Evolutionary conservation across 2,888 invertebrate genomes (phyloP), one percentile per base, ranked within the genome.

Genomic region (Sepioteuthis lessoniana): DNA sequence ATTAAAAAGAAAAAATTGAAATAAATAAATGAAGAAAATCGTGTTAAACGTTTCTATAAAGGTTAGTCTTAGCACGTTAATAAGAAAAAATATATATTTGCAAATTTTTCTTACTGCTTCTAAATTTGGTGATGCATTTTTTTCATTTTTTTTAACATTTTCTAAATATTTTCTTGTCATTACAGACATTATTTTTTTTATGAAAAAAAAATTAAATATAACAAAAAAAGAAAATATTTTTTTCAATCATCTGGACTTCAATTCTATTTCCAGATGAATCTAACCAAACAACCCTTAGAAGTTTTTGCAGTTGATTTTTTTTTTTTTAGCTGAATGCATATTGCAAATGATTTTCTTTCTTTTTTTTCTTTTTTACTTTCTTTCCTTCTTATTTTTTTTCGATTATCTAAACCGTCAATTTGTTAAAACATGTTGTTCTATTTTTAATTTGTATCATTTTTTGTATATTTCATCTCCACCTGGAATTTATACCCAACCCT

Each of bases 181-280:
- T 76, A 76, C 76, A 76, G n/a, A 76, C 76, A 76, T 76, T 76
- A 76, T 76, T 76, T 76, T 76, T 76, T n/a, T 76, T 76, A 76
- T n/a, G 76, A 76, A 76, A 76, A 25, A 76, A 76, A 76, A 76
- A n/a, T 16, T 76, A 16, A 76, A 76, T 76, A 76, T 76, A n/a
- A 76, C 3, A 28, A 76, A 76, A 76, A 76, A n/a, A 76, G n/a
- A 76, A 35, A 13, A n/a, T 55, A 21, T 55, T 55, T 55, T 55
- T 55, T 25, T 55, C 55, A n/a, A 76, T 76, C 76, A 76, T 76
- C 76, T 76, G 16, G 13, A 76, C n/a, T 47, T 50, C 21, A 16
- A 50, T 19, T 50, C n/a, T 76, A n/a, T 10, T 76, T 35, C 19
- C 25, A n/a, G 76, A 76, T 76, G n/a, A 76, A 76, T 76, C 35